Evolutionary conservation across 2,797 vertebrate genomes (phyloP).

Genomic region (Eupleurogrammus muticus): DNA sequence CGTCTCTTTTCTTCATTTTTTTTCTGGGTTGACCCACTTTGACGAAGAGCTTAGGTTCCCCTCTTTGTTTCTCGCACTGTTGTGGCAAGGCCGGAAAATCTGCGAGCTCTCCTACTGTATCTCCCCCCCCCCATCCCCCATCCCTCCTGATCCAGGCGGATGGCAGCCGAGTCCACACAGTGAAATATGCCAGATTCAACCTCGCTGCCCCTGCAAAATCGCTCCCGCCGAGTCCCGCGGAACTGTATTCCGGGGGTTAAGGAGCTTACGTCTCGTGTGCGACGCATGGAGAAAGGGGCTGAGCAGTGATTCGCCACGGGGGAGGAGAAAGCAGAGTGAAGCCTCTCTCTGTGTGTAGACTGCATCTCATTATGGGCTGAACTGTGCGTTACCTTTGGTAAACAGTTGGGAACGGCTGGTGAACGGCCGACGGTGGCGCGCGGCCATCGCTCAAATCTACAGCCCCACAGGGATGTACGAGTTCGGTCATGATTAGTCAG

Average conservation of each 20-base stretch:
- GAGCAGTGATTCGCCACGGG: conserved; percentile 68
- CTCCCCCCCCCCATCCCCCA: conserved; percentile 21
- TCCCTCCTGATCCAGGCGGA: conserved; percentile 49
- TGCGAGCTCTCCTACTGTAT: conserved; percentile 59
- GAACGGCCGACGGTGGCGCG: conserved; percentile 48
- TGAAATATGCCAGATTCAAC: conserved; percentile 69
- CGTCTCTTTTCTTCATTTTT: conserved; percentile 40
- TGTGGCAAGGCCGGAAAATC: conserved; percentile 66
- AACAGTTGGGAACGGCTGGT: conserved; percentile 70
- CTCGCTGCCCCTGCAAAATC: conserved; percentile 67
- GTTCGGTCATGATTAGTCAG: conserved; percentile 68
- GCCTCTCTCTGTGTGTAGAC: conserved; percentile 62
- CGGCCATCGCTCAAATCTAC: conserved; percentile 63
- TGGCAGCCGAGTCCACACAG: conserved; percentile 57
- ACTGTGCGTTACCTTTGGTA: conserved; percentile 81
- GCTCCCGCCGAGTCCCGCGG: conserved; percentile 64
- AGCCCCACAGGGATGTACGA: conserved; percentile 65
- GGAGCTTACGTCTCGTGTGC: conserved; percentile 77
- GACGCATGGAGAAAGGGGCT: conserved; percentile 61
- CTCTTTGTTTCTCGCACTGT: conserved; percentile 72
- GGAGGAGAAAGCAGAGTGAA: conserved; percentile 50
- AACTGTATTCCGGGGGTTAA: conserved; percentile 77
- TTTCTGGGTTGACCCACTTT: conserved; percentile 79
- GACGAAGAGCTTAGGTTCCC: conserved; percentile 54
- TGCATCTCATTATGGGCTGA: conserved; percentile 73